Base-by-base conservation (phyloP, 2,888 invertebrate genomes). In the Pyrgus malvae region DNA sequence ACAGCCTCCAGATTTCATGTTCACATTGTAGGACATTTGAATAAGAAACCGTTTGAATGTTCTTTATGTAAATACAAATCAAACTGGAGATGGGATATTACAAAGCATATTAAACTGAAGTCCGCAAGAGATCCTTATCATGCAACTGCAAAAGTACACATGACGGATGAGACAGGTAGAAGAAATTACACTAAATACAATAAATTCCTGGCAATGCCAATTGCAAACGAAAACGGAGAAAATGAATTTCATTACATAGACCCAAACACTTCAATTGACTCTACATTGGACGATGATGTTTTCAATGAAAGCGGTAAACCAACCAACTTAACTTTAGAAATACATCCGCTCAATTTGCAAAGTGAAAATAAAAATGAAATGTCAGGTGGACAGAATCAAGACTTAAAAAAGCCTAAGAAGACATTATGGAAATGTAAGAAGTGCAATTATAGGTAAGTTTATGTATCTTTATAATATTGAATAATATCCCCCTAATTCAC, bases 11-110 rank as follows among this genome's bases (percentile, higher is more conserved):
- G 97, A 58, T 98, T 98, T 80, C 97, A 97, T 80, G 97, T 97
- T 3, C 98, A 98, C 80, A 97, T 97, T 65, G 97, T 97, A 8
- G 97, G 97, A 1, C 98, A 98, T 82, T 91, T 97, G 63, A 97
- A 97, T 80, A 95, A 96, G 75, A 97, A 97, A 75, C 98, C 98
- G 0, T 99, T 98, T 80, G 97, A 98, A 83, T 99, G 99, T 85
- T 98, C 98, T 0, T 91, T 96, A 11, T 99, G 98, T 86, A 95
- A 96, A 49, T 97, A 98, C 76, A 94, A 97, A 67, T 98, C 98
- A 21, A 98, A 98, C 77, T 98, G 98, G 98, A 93, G 98, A 62
- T 98, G 98, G 96, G 98, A 98, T 85, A 97, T 98, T 58, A 97
- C 97, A 19, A 97, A 98, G 80, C 99, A 99, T 80, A 98, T 98